Base-by-base conservation (phyloP, 2,888 invertebrate genomes). In the Thecophora atra region DNA sequence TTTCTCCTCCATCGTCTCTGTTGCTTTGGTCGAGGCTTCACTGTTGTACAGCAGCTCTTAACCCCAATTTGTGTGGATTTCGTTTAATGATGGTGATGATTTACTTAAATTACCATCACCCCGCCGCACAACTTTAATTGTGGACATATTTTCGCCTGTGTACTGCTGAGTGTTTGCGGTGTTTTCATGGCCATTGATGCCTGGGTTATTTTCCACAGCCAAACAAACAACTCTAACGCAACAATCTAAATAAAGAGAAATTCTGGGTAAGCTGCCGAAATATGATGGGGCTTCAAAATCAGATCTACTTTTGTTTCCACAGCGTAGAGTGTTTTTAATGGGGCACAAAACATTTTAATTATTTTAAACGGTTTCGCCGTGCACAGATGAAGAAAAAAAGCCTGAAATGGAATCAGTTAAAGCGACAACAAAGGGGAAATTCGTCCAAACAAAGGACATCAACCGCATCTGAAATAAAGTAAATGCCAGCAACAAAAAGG, bases 311-410 rank as follows among this genome's bases (percentile, higher is more conserved):
- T 68, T 58, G 68, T 68, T 56, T 56, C 19, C 58, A 58, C 58
- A 26, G n/a, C 44, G 19, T 72, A 74, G 74, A 64, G 76, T 77
- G 77, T 77, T 79, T 82, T 82, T 81, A 83, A 83, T 82, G 81
- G 79, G 81, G 81, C 82, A 80, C 80, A 80, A 82, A 82, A 82
- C 81, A 82, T 83, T 82, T 82, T 82, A 83, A 82, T 83, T 82
- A 83, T 83, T 82, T 83, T 82, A 83, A 81, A 83, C 81, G 81
- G 37, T 79, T 83, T 81, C 81, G 82, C 82, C 79, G 77, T 80
- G 76, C 76, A 80, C 77, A 73, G 76, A 75, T 73, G 64, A 69
- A 56, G 52, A 75, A n/a, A 15, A 47, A 3, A 47, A 47, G 13
- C 15, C 47, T 17, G 17, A 11, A 47, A 47, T 0, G 13, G 17